These are phyloP conservation scores for Crossocerus cetratus DNA, from an alignment of 2,888 invertebrate species.

Conservation along the genomic window DNA sequence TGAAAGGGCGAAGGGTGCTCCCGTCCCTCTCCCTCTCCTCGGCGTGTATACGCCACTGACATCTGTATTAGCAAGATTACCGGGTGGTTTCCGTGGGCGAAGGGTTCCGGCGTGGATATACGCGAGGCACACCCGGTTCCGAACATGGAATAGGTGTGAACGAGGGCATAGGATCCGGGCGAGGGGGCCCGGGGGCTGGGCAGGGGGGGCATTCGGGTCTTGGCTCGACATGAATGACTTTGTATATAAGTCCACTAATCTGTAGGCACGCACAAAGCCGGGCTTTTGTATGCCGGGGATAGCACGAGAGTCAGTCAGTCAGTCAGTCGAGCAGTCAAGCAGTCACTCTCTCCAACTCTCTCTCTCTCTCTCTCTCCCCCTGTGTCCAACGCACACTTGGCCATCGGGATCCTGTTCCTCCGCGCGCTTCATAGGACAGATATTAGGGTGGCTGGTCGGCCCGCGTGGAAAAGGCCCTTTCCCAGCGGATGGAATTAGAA, in stretches of 20 bases:
- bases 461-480: slow-evolving; percentile 4
- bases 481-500: slow-evolving; percentile 19
- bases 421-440: slow-evolving; percentile 26
- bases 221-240: slow-evolving; percentile 62
- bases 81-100: slow-evolving; percentile 56
- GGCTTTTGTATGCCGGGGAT: slow-evolving; percentile 52
- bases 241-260: slow-evolving; percentile 73
- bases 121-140: slow-evolving; percentile 65
- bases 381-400: not conserved
- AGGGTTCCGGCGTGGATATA: slow-evolving; percentile 50
- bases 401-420: slow-evolving; percentile 6
- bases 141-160: slow-evolving; percentile 68
- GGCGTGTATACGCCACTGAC: slow-evolving; percentile 66
- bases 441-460: slow-evolving; percentile 45
- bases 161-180: slow-evolving; percentile 30
- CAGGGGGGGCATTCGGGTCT: slow-evolving; percentile 45
- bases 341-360: slow-evolving; percentile 16
- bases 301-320: slow-evolving; percentile 55
- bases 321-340: slow-evolving; percentile 48
- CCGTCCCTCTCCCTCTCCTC: slow-evolving; percentile 22
- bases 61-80: slow-evolving; percentile 76
- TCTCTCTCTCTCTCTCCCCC: slow-evolving; percentile 33
- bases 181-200: slow-evolving; percentile 15
- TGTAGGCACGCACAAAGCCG: slow-evolving; percentile 70
- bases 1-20: slow-evolving; percentile 51